Percentiles rank a stretch among this genome's conserved stretches.
phyloP scores from a whole-genome alignment of 2,797 vertebrate species.

The Girardinus metallicus region DNA sequence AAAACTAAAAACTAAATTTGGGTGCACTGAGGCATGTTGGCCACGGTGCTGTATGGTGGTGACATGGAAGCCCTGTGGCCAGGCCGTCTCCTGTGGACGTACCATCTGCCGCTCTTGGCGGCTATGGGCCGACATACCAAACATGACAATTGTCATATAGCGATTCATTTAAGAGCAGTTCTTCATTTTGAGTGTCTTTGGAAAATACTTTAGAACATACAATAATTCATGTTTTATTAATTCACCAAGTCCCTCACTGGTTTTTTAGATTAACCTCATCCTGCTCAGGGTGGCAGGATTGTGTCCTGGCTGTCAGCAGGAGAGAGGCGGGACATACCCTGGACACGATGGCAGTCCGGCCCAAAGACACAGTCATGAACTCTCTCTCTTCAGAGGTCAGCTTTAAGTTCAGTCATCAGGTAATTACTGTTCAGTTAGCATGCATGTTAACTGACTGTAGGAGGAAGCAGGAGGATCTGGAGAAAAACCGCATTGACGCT shows the following conservation, averaged over 20 bases:
- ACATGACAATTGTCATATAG: neutral
- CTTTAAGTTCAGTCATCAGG: neutral
- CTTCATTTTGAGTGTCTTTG: neutral
- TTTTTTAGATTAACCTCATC: neutral
- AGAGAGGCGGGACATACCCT: neutral
- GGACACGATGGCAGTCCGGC: neutral
- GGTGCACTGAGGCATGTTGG: slow-evolving; percentile 10
- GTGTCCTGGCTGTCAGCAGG: neutral
- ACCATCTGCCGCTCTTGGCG: slow-evolving; percentile 69
- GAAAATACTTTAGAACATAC: neutral
- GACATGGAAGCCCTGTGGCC: slow-evolving; percentile 31
- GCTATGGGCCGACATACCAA: slow-evolving; percentile 10
- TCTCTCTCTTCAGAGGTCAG: neutral
- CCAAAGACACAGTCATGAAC: neutral
- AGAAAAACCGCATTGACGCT: neutral
- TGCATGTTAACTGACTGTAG: neutral
- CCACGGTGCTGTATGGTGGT: slow-evolving; percentile 14
- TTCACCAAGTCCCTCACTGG: neutral
- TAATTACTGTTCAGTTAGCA: neutral
- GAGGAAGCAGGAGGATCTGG: neutral
- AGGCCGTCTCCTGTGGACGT: slow-evolving; percentile 44
- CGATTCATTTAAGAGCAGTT: neutral
- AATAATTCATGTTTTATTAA: neutral
- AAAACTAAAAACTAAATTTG: neutral
- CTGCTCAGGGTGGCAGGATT: neutral